Evolutionary conservation across 2,113 vertebrate species (phyloP).

Genomic region (Oreochromis aureus): DNA sequence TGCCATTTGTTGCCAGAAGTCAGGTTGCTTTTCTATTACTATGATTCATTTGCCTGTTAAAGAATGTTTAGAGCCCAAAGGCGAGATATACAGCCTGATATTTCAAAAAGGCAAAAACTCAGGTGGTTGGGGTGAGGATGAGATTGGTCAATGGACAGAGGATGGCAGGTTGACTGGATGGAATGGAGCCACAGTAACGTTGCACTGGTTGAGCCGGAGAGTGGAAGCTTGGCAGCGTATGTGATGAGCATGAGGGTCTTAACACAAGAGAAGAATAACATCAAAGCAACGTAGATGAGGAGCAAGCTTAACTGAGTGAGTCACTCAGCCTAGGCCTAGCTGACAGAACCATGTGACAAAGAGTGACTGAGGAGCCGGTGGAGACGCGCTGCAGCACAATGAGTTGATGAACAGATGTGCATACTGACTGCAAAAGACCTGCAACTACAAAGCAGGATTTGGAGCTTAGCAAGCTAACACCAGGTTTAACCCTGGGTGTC

Average conservation of each 20-base stretch:
- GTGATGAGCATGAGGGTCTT: background rate
- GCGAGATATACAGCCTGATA: background rate
- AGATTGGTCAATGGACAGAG: background rate
- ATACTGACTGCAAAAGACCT: background rate
- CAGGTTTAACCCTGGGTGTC: background rate
- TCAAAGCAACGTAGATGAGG: background rate
- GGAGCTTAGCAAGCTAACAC: background rate
- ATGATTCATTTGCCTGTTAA: background rate
- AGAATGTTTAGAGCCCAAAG: background rate
- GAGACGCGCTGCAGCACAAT: background rate
- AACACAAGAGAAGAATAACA: background rate
- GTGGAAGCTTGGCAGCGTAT: background rate
- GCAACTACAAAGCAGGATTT: background rate
- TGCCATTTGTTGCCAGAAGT: background rate
- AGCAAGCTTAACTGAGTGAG: background rate
- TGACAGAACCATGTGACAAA: background rate
- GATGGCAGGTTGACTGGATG: background rate
- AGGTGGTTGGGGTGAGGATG: background rate
- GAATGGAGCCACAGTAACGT: background rate
- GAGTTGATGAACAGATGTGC: background rate
- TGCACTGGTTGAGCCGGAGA: background rate
- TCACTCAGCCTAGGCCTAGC: background rate
- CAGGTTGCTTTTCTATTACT: background rate
- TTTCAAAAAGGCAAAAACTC: background rate
- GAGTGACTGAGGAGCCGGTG: background rate